phyloP scores from a whole-genome alignment of 2,113 vertebrate genomes.

The Tenebrosternarchus preto region DNA sequence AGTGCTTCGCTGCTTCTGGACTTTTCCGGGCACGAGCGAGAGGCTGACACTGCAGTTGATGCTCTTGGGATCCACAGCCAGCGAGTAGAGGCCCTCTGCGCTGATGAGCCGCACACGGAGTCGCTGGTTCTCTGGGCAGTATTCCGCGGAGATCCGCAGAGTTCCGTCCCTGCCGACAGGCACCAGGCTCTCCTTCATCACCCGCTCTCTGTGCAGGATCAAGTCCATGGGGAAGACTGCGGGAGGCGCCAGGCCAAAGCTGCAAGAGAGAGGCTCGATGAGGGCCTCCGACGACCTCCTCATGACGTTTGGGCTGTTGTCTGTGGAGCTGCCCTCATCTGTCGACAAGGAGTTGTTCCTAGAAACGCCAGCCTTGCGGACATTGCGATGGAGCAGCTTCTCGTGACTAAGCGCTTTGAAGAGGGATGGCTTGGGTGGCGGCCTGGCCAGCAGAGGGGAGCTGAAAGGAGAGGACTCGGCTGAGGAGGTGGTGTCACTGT shows the following conservation, averaged over 20 bases:
- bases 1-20: conserved; percentile 84
- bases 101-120: conserved; percentile 85
- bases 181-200: conserved; percentile 78
- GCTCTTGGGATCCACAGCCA: conserved; percentile 74
- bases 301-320: conserved; percentile 83
- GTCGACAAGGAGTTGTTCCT: conserved; percentile 86
- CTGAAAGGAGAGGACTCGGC: conserved; percentile 83
- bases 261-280: conserved; percentile 63
- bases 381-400: conserved; percentile 72
- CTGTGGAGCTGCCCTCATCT: conserved; percentile 87
- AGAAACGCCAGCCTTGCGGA: conserved; percentile 70
- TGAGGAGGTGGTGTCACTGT: conserved; percentile 84
- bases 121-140: conserved; percentile 76
- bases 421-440: conserved; percentile 71
- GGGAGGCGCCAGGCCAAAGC: conserved; percentile 68
- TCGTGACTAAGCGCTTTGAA: conserved; percentile 80
- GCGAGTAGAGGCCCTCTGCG: conserved; percentile 76
- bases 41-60: conserved; percentile 85
- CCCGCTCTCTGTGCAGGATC: conserved; percentile 69
- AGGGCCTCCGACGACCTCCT: conserved; percentile 79
- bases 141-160: conserved; percentile 81
- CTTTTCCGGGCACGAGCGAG: conserved; percentile 79
- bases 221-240: conserved; percentile 72
- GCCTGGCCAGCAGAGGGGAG: conserved; percentile 76
- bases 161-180: conserved; percentile 74